Base-by-base conservation (phyloP, 1,140 invertebrate species). In the Heliothis subflexa region DNA sequence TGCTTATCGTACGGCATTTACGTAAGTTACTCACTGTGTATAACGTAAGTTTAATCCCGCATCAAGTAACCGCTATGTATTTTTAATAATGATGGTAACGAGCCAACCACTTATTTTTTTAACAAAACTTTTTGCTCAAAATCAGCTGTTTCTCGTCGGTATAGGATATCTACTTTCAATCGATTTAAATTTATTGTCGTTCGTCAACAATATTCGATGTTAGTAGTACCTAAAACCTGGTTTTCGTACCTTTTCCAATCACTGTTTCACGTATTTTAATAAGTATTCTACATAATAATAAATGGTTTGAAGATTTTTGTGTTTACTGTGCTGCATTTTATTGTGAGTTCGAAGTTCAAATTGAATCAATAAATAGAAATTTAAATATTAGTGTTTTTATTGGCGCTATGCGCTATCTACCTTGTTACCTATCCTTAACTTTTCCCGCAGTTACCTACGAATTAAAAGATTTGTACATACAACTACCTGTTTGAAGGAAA, bases 331-430 rank as follows among this genome's bases (percentile, higher is more conserved):
- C 93, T 94, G 89, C 92, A 93, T 93, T 93, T 93, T 88, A 93
- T 94, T 93, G 92, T 93, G 92, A 94, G 92, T 93, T 93, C 88
- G 88, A 93, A 93, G 93, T 94, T 94, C 93, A 94, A 94, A 94
- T 93, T 93, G 91, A 94, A 93, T 94, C 93, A 94, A 94, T 94
- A 94, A 94, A 94, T 94, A 94, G 93, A 90, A 88, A 93, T 91
- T 86, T 88, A 91, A 92, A 93, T 68, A 94, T 91, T 89, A 79
- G 92, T 90, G 89, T 93, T 94, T 18, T 94, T 91, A 94, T 81
- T 94, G 85, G 87, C 83, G 74, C 21, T 66, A 9, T 11, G 55
- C 76, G 70, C 73, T 62, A 21, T 40, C 1, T n/a, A 40, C 33
- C 33, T 9, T 5, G 9, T 13, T 14, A 59, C 55, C 55, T 59